Evolutionary conservation across 2,797 vertebrate species (phyloP).

Genomic region (Limnodromus scolopaceus): DNA sequence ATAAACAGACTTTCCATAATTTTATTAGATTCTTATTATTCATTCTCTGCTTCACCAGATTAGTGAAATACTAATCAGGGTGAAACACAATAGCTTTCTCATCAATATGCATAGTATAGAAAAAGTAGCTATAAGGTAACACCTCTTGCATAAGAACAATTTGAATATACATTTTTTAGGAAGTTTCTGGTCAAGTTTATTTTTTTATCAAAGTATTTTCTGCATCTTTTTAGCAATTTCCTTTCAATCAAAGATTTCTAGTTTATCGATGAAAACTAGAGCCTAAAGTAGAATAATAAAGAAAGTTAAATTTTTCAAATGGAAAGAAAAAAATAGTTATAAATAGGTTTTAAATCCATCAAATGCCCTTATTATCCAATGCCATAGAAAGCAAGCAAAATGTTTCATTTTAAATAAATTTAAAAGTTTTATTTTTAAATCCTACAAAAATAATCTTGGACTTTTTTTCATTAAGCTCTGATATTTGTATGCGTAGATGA

Average conservation of each 20-base stretch:
- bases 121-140: background rate
- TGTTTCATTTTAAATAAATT: background rate
- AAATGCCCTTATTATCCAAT: background rate
- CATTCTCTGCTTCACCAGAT: background rate
- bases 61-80: conserved; percentile 25
- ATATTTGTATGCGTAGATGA: background rate
- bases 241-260: background rate
- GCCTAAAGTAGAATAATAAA: background rate
- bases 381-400: background rate
- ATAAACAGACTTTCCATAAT: conserved; percentile 39
- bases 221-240: background rate
- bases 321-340: background rate
- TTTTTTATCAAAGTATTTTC: background rate
- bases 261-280: background rate
- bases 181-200: background rate
- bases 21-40: conserved; percentile 40
- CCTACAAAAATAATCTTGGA: background rate
- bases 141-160: background rate
- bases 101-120: conserved; percentile 22
- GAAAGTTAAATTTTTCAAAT: background rate
- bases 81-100: background rate
- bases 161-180: background rate
- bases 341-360: background rate
- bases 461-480: background rate
- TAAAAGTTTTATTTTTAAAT: background rate